These are phyloP conservation scores for Drosophila varians DNA, from an alignment of 1,140 invertebrate genomes.

Conservation along the genomic window DNA sequence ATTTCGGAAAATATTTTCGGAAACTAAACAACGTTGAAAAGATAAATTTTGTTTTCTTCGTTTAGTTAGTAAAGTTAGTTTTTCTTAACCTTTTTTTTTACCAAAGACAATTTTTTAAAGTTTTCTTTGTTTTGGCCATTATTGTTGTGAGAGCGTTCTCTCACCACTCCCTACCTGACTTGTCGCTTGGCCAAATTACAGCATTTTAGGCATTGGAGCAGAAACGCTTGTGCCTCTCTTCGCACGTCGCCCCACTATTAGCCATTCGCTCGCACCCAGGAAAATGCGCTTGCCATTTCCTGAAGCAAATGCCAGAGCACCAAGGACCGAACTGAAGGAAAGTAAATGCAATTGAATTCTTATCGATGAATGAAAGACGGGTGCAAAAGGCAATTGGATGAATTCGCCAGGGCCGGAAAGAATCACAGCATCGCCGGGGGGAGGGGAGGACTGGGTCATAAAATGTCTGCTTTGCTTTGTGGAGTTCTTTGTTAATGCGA, in stretches of 20 bases:
- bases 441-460: conserved; percentile 1
- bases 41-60: too few relatives aligned
- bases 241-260: not conserved
- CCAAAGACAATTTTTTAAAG: not conserved
- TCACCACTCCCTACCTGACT: conserved; percentile 30
- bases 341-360: conserved; percentile 45
- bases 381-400: conserved; percentile 45
- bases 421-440: conserved; percentile 1
- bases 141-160: conserved; percentile 15
- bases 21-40: too few relatives aligned
- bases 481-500: conserved; percentile 72
- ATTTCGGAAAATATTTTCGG: too few relatives aligned
- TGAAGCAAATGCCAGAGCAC: conserved; percentile 57
- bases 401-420: conserved; percentile 43
- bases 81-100: too few relatives aligned
- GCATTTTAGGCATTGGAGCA: conserved; percentile 36
- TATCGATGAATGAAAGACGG: conserved; percentile 67
- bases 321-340: conserved; percentile 30
- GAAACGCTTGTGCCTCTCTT: conserved; percentile 3
- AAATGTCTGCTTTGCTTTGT: conserved; percentile 46
- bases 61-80: too few relatives aligned
- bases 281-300: conserved; percentile 58
- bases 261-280: not conserved
- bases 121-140: not conserved
- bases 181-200: conserved; percentile 35